These are phyloP conservation scores for Pseudorectes ferrugineus DNA, from an alignment of 2,113 vertebrate genomes.

Conservation along the genomic window DNA sequence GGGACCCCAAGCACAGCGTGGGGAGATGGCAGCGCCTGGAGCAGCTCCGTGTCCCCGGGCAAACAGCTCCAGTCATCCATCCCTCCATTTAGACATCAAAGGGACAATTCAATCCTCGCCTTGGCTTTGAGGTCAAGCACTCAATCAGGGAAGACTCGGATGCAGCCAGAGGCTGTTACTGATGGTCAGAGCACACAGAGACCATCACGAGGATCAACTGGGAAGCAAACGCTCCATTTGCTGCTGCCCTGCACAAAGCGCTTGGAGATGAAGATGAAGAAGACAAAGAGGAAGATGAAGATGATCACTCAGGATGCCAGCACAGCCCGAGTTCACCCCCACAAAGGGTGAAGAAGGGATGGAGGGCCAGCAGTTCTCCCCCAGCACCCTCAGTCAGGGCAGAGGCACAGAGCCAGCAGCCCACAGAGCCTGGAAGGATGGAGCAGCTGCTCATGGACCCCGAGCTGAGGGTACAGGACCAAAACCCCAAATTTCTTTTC, in stretches of 20 bases:
- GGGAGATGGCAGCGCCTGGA: neutral
- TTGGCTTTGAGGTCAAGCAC: neutral
- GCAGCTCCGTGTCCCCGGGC: neutral
- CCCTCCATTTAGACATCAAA: neutral
- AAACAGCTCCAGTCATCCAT: neutral
- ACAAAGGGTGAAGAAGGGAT: neutral
- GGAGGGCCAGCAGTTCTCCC: neutral
- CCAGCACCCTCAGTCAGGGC: neutral
- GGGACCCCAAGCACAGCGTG: rapidly evolving
- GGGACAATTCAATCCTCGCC: neutral
- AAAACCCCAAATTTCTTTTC: neutral
- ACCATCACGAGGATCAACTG: rapidly evolving
- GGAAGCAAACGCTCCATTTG: neutral
- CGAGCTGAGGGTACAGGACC: neutral
- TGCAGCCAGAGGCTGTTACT: neutral
- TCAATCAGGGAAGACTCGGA: neutral
- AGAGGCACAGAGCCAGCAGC: neutral
- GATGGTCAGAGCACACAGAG: neutral
- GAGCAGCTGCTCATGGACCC: neutral
- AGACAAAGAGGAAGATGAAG: neutral
- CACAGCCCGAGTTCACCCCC: neutral
- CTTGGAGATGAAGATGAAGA: neutral
- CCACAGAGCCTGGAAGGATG: rapidly evolving
- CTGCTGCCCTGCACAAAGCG: rapidly evolving
- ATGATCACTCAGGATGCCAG: neutral